Conservation (phyloP, 2,113 vertebrate genomes). For the Thryonomys swinderianus region DNA sequence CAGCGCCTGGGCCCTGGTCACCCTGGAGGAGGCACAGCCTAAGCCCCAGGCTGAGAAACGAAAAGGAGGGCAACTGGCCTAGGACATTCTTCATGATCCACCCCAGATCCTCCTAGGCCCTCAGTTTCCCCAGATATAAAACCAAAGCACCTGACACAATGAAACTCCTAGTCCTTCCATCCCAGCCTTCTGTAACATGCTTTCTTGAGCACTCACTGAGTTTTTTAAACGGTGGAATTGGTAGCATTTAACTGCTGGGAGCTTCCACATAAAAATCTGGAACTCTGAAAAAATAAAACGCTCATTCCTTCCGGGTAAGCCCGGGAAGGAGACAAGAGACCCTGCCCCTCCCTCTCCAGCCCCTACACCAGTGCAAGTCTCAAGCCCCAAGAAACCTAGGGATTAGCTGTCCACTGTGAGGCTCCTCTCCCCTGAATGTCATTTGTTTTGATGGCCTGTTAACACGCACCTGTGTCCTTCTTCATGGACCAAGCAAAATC, state of each 20-base stretch:
- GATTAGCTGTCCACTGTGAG: neutral
- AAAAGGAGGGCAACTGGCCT: neutral
- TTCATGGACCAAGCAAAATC: neutral
- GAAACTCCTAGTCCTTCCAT: neutral
- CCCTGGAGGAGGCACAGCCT: neutral
- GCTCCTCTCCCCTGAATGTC: neutral
- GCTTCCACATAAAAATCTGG: neutral
- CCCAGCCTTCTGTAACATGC: neutral
- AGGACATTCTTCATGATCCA: neutral
- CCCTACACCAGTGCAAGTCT: neutral
- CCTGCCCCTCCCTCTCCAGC: neutral
- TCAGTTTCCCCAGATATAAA: neutral
- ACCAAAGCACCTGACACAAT: neutral
- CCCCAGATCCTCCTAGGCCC: neutral
- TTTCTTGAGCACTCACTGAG: neutral
- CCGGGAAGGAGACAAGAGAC: fast-evolving
- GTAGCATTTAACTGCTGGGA: neutral
- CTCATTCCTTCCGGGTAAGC: neutral
- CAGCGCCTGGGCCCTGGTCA: neutral
- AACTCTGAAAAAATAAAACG: neutral
- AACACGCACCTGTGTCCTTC: neutral
- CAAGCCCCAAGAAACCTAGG: neutral
- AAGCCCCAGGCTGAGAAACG: neutral
- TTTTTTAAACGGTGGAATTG: neutral
- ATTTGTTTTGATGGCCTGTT: neutral